Percentiles rank a stretch among this genome's conserved stretches.
Conservation (phyloP, 1,140 invertebrate species). For the Delia radicum region DNA sequence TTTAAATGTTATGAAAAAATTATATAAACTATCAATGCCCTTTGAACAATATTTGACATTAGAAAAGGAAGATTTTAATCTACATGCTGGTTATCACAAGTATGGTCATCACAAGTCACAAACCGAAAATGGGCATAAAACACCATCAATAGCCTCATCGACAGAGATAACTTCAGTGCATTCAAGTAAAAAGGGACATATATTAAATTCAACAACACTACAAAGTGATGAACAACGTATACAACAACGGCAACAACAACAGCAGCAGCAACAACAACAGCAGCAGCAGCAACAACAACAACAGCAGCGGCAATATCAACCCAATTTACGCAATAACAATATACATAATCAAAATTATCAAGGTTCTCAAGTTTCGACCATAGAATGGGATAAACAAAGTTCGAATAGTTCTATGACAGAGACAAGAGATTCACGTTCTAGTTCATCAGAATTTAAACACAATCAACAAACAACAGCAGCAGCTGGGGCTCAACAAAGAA, state of each 20-base stretch:
- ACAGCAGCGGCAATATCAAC: neutral
- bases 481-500: conserved; percentile 33
- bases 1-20: conserved; percentile 50
- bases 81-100: neutral
- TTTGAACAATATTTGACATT: conserved; percentile 50
- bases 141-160: conserved; percentile 30
- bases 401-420: conserved; percentile 45
- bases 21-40: conserved; percentile 51
- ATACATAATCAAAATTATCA: conserved; percentile 5
- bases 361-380: neutral
- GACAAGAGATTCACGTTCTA: conserved; percentile 34
- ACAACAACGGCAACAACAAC: conserved; percentile 29
- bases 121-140: conserved; percentile 22
- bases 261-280: conserved; percentile 17
- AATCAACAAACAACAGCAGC: conserved; percentile 34
- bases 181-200: conserved; percentile 35
- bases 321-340: neutral
- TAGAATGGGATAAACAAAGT: conserved; percentile 48
- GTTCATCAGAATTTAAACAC: conserved; percentile 25
- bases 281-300: neutral
- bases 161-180: conserved; percentile 33
- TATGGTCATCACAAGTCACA: conserved; percentile 17
- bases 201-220: conserved; percentile 45
- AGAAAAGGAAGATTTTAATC: conserved; percentile 51
- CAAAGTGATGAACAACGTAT: conserved; percentile 42